Percentiles rank a stretch among this genome's conserved stretches.
Evolutionary conservation across 2,888 invertebrate genomes (phyloP).

Genomic region (Tanypteryx hageni): DNA sequence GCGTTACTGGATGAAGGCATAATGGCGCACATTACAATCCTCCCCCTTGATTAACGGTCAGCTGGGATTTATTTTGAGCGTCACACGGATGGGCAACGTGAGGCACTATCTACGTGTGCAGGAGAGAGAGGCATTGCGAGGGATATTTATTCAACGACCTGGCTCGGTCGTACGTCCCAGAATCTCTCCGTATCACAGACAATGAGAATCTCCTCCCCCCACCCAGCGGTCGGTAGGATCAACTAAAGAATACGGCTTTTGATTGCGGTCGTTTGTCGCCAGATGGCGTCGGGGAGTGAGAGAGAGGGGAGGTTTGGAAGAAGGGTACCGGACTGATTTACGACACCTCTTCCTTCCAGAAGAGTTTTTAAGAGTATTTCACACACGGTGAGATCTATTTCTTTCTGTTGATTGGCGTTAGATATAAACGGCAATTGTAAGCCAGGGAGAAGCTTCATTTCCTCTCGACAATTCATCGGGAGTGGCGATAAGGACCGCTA

Average conservation of each 20-base stretch:
- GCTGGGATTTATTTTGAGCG: conserved; percentile 56
- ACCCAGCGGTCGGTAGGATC: conserved; percentile 13
- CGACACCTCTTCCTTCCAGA: background rate
- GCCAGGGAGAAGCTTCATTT: too few species aligned
- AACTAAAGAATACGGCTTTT: conserved; percentile 50
- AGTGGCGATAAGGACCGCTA: too few species aligned
- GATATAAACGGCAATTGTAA: background rate
- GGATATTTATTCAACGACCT: conserved; percentile 56
- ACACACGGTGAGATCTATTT: background rate
- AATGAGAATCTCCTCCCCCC: conserved; percentile 3
- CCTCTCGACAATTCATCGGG: too few species aligned
- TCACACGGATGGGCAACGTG: conserved; percentile 55
- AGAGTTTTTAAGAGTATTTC: background rate
- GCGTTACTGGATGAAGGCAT: conserved; percentile 38
- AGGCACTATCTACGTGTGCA: conserved; percentile 46
- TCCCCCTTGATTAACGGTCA: conserved; percentile 62
- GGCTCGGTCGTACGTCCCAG: conserved; percentile 24
- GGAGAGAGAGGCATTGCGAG: conserved; percentile 48
- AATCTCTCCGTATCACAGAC: conserved; percentile 13
- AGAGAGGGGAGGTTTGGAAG: background rate
- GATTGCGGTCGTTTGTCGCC: conserved; percentile 42
- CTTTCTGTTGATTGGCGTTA: background rate
- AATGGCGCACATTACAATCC: conserved; percentile 61
- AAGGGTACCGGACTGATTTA: conserved; percentile 11
- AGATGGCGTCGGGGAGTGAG: background rate